phyloP scores from a whole-genome alignment of 2,888 invertebrate species.

The Caenorhabditis sp. region DNA sequence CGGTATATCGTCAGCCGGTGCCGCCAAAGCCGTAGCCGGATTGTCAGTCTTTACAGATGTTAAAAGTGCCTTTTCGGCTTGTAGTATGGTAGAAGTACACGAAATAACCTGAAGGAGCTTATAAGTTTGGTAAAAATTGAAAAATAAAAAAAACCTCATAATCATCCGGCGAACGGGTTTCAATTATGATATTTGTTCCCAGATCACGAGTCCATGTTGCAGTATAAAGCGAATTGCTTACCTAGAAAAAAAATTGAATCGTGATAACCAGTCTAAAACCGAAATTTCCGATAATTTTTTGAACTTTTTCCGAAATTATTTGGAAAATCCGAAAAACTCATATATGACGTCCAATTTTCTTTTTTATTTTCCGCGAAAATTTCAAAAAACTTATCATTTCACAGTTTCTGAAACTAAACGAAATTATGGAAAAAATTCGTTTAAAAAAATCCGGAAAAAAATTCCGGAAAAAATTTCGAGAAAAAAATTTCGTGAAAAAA shows the following conservation, averaged over 20 bases:
- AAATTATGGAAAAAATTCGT: too few species aligned
- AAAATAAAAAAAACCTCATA: neutral
- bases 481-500: too few species aligned
- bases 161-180: constrained; percentile 9
- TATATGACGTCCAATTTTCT: too few species aligned
- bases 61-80: constrained; percentile 53
- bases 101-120: constrained; percentile 41
- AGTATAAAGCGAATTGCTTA: constrained; percentile 57
- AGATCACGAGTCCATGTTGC: constrained; percentile 56
- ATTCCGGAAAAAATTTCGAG: too few species aligned
- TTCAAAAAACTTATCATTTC: too few species aligned
- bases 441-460: too few species aligned
- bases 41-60: constrained; percentile 18
- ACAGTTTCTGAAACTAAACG: too few species aligned
- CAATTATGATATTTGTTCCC: constrained; percentile 57
- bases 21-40: constrained; percentile 8
- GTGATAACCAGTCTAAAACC: too few species aligned
- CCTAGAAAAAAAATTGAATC: constrained; percentile 26
- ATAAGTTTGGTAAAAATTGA: neutral
- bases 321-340: too few species aligned
- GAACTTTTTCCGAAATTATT: too few species aligned
- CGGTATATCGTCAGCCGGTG: constrained; percentile 21
- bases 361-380: too few species aligned
- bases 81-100: constrained; percentile 42
- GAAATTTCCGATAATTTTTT: too few species aligned